These are phyloP conservation scores for Mesorhabditis belari DNA, from an alignment of 2,888 invertebrate genomes.

Conservation along the genomic window DNA sequence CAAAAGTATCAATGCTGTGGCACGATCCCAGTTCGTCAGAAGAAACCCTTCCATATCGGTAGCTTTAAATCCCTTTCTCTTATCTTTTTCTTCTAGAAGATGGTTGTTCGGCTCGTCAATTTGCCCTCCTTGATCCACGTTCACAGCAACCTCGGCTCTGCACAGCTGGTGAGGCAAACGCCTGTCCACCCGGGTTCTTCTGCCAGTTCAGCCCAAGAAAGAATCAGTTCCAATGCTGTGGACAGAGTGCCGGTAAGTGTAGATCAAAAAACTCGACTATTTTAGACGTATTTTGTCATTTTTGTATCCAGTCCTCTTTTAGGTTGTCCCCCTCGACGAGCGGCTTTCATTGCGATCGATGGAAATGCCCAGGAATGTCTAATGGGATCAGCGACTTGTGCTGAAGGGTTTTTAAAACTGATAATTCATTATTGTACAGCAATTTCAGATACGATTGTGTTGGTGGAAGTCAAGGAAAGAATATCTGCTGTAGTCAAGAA, in stretches of 20 bases:
- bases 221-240: conserved; percentile 36
- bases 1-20: conserved; percentile 35
- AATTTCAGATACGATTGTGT: conserved; percentile 20
- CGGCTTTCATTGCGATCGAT: conserved; percentile 31
- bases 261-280: background rate
- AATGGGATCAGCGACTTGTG: conserved; percentile 24
- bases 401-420: conserved; percentile 16
- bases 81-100: conserved; percentile 8
- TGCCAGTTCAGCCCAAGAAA: conserved; percentile 33
- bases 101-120: conserved; percentile 28
- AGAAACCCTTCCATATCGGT: conserved; percentile 16
- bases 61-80: background rate
- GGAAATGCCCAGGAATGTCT: conserved; percentile 32
- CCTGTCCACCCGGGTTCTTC: conserved; percentile 33
- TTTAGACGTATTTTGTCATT: no score
- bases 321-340: conserved; percentile 29
- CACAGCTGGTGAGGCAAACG: conserved; percentile 28
- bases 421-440: no score
- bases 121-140: conserved; percentile 24
- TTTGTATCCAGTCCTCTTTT: background rate
- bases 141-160: conserved; percentile 22
- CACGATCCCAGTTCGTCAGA: conserved; percentile 17
- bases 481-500: conserved; percentile 30
- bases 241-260: conserved; percentile 24
- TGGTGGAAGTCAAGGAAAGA: conserved; percentile 22